Percentiles rank a stretch among this genome's conserved stretches.
phyloP scores from a whole-genome alignment of 1,140 invertebrate species.

The Drosophila subobscura region DNA sequence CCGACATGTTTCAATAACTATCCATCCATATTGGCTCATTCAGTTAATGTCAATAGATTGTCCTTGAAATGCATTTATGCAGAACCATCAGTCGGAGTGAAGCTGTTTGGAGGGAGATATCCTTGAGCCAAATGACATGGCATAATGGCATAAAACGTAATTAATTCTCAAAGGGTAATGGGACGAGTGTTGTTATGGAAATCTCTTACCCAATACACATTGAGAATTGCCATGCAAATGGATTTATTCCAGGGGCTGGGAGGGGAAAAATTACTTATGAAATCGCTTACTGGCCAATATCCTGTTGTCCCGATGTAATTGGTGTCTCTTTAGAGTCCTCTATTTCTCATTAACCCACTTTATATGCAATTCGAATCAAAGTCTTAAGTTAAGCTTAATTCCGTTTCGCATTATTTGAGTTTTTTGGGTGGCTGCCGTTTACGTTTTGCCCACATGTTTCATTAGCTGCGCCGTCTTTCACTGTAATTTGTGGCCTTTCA shows the following conservation, averaged over 20 bases:
- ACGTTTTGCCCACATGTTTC: conserved; percentile 42
- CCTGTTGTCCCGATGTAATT: background rate
- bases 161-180: conserved; percentile 56
- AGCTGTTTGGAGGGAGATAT: conserved; percentile 2
- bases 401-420: conserved; percentile 15
- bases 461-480: conserved; percentile 38
- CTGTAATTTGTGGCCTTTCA: conserved; percentile 61
- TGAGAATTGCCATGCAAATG: conserved; percentile 14
- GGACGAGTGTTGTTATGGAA: conserved; percentile 54
- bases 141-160: conserved; percentile 55
- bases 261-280: too few species aligned
- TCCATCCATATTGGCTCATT: conserved; percentile 70
- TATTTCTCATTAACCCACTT: conserved; percentile 17
- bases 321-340: too few species aligned
- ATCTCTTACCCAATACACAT: conserved; percentile 25
- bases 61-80: conserved; percentile 34
- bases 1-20: conserved; percentile 54
- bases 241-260: too few species aligned
- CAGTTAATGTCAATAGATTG: conserved; percentile 70
- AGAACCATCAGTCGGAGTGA: background rate
- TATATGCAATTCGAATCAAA: conserved; percentile 29
- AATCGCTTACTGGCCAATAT: too few species aligned
- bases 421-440: conserved; percentile 10
- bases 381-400: conserved; percentile 10
- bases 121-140: conserved; percentile 45